These are phyloP conservation scores for Galeruca laticollis DNA, from an alignment of 2,888 invertebrate genomes.

Conservation along the genomic window DNA sequence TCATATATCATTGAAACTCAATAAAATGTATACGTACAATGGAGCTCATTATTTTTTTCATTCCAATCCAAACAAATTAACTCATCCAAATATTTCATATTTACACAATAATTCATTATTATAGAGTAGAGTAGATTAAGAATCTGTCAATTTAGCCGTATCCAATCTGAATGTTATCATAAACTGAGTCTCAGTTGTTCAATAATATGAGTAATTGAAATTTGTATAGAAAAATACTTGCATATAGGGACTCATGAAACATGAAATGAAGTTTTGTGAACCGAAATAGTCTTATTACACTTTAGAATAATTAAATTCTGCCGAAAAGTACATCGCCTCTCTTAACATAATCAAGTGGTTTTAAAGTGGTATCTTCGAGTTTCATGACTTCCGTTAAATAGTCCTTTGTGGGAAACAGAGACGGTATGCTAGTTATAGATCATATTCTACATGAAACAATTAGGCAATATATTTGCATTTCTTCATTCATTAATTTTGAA, in stretches of 20 bases:
- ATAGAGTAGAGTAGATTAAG: too few relatives aligned
- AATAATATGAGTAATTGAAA: too few relatives aligned
- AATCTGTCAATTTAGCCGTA: too few relatives aligned
- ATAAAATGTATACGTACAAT: too few relatives aligned
- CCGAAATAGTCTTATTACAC: neutral
- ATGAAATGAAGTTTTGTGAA: neutral
- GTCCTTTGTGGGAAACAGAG: neutral
- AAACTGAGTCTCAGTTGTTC: too few relatives aligned
- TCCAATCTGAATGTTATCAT: too few relatives aligned
- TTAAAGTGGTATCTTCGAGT: neutral
- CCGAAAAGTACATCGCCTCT: neutral
- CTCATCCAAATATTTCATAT: too few relatives aligned
- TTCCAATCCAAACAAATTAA: too few relatives aligned
- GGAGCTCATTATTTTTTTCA: too few relatives aligned
- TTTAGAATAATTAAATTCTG: conserved; percentile 17
- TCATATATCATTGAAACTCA: too few relatives aligned
- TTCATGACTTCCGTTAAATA: conserved; percentile 1
- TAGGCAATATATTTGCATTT: conserved; percentile 1
- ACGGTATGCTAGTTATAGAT: neutral
- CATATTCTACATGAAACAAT: neutral
- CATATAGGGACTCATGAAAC: neutral
- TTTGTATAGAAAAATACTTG: too few relatives aligned
- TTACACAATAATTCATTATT: too few relatives aligned
- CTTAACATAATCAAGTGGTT: conserved; percentile 16
- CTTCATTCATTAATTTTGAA: neutral